phyloP scores from a whole-genome alignment of 2,797 vertebrate species.

The Sebastiscus tertius region DNA sequence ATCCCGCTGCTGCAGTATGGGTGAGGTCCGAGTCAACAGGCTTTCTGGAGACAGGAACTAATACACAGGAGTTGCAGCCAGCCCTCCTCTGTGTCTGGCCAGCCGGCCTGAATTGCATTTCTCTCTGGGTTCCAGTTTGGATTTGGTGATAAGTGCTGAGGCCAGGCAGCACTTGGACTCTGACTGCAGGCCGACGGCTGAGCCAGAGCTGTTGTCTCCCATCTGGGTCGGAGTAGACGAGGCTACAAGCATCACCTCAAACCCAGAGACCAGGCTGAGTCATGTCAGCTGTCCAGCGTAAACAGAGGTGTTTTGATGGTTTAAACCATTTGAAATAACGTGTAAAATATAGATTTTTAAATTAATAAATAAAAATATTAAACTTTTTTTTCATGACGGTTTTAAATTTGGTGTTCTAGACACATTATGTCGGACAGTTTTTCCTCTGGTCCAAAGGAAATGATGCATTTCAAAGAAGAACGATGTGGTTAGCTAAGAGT shows the following conservation, averaged over 20 bases:
- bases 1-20: neutral
- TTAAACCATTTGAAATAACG: fast-evolving
- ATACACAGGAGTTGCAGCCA: slow-evolving; percentile 37
- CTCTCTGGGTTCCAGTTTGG: slow-evolving; percentile 77
- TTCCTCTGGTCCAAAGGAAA: neutral
- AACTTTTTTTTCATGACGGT: neutral
- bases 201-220: slow-evolving; percentile 73
- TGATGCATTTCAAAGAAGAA: neutral
- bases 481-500: neutral
- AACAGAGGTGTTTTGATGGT: neutral
- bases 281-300: neutral
- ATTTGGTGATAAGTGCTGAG: slow-evolving; percentile 66
- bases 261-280: slow-evolving; percentile 15
- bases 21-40: slow-evolving; percentile 41
- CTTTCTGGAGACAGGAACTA: slow-evolving; percentile 35
- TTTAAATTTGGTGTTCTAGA: neutral
- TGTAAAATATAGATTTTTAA: neutral
- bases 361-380: neutral
- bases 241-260: slow-evolving; percentile 36
- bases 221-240: slow-evolving; percentile 64
- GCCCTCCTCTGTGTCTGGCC: slow-evolving; percentile 55
- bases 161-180: slow-evolving; percentile 73
- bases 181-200: slow-evolving; percentile 30
- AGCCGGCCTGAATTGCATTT: slow-evolving; percentile 62
- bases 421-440: neutral